phyloP scores from a whole-genome alignment of 2,888 invertebrate genomes.

The Tanytarsus gracilentus region DNA sequence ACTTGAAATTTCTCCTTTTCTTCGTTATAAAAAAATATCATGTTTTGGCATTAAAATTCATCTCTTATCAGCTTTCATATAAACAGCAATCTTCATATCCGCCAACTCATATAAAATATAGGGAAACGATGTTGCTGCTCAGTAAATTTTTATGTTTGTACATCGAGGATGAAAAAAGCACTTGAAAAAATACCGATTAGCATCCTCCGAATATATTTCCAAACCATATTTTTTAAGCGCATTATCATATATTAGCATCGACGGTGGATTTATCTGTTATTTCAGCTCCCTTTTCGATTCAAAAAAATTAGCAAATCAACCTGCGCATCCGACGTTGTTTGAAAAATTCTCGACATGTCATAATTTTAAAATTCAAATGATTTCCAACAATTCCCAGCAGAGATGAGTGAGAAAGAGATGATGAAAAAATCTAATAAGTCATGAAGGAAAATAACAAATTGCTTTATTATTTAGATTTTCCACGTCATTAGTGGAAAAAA shows the following conservation, averaged over 20 bases:
- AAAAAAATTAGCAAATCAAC: background rate
- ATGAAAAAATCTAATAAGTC: slow-evolving; percentile 21
- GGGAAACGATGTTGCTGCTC: too few relatives aligned
- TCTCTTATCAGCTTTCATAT: too few relatives aligned
- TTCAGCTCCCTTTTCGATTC: background rate
- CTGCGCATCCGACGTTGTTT: background rate
- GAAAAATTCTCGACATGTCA: slow-evolving; percentile 4
- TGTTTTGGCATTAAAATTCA: too few relatives aligned
- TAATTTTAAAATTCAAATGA: slow-evolving; percentile 25
- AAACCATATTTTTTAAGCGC: background rate
- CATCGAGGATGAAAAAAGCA: too few relatives aligned
- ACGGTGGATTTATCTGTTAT: background rate
- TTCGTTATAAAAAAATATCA: too few relatives aligned
- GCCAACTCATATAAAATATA: too few relatives aligned
- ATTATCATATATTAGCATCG: slow-evolving; percentile 2
- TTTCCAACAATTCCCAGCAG: slow-evolving; percentile 15
- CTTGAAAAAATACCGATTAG: slow-evolving; percentile 11
- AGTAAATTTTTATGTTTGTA: too few relatives aligned
- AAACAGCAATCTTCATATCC: too few relatives aligned
- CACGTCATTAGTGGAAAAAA: slow-evolving; percentile 23
- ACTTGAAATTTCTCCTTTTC: too few relatives aligned
- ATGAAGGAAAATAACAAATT: slow-evolving; percentile 18
- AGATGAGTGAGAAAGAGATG: background rate
- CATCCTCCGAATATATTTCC: background rate
- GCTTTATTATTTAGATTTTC: slow-evolving; percentile 27